These are phyloP conservation scores for Pararge aegeria DNA, from an alignment of 1,140 invertebrate genomes.

Conservation along the genomic window DNA sequence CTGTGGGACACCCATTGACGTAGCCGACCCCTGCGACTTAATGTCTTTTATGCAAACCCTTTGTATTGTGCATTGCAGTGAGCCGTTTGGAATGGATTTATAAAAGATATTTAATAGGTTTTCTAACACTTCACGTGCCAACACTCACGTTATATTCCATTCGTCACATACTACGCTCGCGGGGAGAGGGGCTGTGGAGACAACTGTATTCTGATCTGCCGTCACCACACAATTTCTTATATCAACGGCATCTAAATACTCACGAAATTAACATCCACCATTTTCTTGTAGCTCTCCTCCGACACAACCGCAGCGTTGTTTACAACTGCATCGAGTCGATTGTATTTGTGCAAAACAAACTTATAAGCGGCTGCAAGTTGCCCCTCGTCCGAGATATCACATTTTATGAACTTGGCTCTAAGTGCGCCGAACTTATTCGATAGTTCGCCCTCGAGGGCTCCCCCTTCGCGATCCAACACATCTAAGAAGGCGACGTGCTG, in stretches of 20 bases:
- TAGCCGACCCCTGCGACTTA: too few relatives aligned
- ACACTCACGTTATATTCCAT: too few relatives aligned
- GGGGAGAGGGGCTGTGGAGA: too few relatives aligned
- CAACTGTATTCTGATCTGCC: too few relatives aligned
- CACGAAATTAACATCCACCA: conserved; percentile 72
- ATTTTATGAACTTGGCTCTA: conserved; percentile 77
- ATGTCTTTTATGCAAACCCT: too few relatives aligned
- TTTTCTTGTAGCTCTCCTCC: conserved; percentile 49
- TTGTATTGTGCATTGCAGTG: too few relatives aligned
- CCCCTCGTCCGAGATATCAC: conserved; percentile 83
- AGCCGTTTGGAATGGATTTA: too few relatives aligned
- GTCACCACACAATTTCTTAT: neutral
- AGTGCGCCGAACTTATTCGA: conserved; percentile 59
- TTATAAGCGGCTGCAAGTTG: conserved; percentile 84
- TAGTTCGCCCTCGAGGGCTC: conserved; percentile 52
- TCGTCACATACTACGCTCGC: too few relatives aligned
- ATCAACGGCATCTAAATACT: conserved; percentile 33
- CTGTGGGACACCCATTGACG: too few relatives aligned
- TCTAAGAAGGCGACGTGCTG: conserved; percentile 69
- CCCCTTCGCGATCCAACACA: conserved; percentile 53
- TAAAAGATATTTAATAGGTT: too few relatives aligned
- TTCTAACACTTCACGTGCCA: too few relatives aligned
- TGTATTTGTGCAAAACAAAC: conserved; percentile 80
- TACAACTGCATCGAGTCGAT: conserved; percentile 83
- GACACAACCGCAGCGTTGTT: conserved; percentile 83